Base-by-base conservation (phyloP, 2,888 invertebrate genomes). In the Papilio gigon region DNA sequence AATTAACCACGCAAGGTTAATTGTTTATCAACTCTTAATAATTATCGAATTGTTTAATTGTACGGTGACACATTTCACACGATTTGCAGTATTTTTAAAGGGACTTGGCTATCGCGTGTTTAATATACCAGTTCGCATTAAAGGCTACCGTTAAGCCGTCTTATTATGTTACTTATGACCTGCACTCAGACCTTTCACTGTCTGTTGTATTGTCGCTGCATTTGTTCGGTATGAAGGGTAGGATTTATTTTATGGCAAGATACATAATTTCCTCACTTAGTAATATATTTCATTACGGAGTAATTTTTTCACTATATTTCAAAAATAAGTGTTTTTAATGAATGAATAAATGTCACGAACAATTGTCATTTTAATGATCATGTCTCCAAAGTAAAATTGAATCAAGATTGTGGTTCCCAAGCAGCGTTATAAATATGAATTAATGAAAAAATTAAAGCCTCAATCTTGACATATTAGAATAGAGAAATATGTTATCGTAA, bases 81-180 rank as follows among this genome's bases (percentile, higher is more conserved):
- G 8, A 20, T 12, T 50, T 37, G 50, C 1, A 25, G 25, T 17
- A 12, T 50, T 25, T 2, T 20, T 20, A 17, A 17, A 27, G 42
- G 12, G 14, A 12, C 14, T 37, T 27, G 33, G 44, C 40, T 61
- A 33, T 67, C 44, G 53, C 61, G 22, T 14, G 37, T 63, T 62
- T 61, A 30, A 30, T 12, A 30, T 67, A 47, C 44, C 67, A 50
- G 60, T 60, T 37, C 20, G 8, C 58, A 68, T 47, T 30, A 67
- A 67, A 63, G 40, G 25, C 62, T 67, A 68, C 68, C 63, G 68
- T 68, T 63, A 68, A 56, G 22, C 37, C 20, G 44, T 25, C 47
- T 66, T 68, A 47, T 63, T 68, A 37, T 63, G 58, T 63, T 68
- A n/a, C 58, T 47, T 37, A 35, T 63, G 68, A 63, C 44, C 47